Base-by-base conservation (phyloP, 2,797 vertebrate genomes). In the Acipenser transmontanus region DNA sequence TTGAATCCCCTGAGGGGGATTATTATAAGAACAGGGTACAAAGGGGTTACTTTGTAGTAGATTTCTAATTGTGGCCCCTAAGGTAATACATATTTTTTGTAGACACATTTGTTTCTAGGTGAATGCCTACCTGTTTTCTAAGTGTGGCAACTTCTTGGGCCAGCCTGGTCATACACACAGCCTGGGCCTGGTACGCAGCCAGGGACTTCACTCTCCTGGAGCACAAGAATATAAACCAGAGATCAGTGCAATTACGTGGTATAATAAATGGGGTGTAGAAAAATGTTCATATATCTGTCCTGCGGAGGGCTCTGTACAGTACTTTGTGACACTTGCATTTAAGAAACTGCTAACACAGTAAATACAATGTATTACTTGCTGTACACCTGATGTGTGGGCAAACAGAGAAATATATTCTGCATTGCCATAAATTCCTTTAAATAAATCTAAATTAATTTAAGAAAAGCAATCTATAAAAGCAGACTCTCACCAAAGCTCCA, bases 401-500 rank as follows among this genome's bases (percentile, higher is more conserved):
- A 6, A 11, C 34, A 65, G 20, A 7, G 8, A 50, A 7, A 11
- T 49, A 48, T 13, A 50, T 14, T 64, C 34, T 34, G 34, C 34
- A 34, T 4, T 34, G 34, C 34, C 34, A 34, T 34, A 34, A 34
- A 34, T 34, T 34, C 17, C 17, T 17, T 17, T 17, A 3, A 34
- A 34, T 34, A 34, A 34, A 34, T 34, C 34, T 4, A 34, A 34
- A 34, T 34, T 3, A 34, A 34, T 3, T 34, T 4, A 34, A 34
- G 34, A 34, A 34, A 34, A 49, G 49, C 47, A 17, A 48, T n/a
- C 49, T 49, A 8, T 65, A 13, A 34, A 10, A 51, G 48, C 48
- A 59, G 51, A 13, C 8, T 72, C 71, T 72, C 62, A 80, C 73
- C 62, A 70, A 49, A 70, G 10, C 48, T 73, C 50, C 68, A 80